Percentiles rank a stretch among this genome's conserved stretches.
These are phyloP conservation scores for Microtus montanus DNA, from an alignment of 2,113 vertebrate genomes.

Conservation along the genomic window DNA sequence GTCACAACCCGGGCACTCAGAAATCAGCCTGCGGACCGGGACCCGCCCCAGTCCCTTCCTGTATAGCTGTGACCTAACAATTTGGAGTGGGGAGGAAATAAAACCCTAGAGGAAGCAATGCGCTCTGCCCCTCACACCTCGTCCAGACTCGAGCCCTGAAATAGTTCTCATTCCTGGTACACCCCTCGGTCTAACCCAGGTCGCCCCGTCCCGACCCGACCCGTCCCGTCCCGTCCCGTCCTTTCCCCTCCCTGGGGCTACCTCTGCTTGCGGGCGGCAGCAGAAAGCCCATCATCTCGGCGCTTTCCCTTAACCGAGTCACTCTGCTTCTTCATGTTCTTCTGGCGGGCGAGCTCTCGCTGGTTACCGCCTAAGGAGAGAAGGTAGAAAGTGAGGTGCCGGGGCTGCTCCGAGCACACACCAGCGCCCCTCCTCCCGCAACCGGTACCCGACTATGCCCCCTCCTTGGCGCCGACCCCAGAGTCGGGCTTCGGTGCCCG, in stretches of 20 bases:
- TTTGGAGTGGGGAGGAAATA: constrained; percentile 51
- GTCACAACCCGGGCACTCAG: constrained; percentile 61
- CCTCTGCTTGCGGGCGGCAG: constrained; percentile 93
- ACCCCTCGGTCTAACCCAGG: constrained; percentile 47
- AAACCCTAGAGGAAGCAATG: constrained; percentile 66
- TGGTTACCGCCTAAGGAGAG: constrained; percentile 91
- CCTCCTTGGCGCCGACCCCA: neutral
- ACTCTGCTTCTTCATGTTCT: constrained; percentile 91
- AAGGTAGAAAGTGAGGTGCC: constrained; percentile 36
- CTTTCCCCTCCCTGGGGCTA: constrained; percentile 79
- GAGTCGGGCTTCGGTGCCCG: no score
- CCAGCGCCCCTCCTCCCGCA: constrained; percentile 25
- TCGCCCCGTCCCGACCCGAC: neutral
- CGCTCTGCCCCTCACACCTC: constrained; percentile 50
- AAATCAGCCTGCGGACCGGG: constrained; percentile 46
- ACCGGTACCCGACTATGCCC: neutral
- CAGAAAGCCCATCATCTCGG: constrained; percentile 91
- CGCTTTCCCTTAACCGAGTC: constrained; percentile 90
- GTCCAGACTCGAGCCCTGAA: constrained; percentile 47
- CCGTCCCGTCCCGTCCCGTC: neutral
- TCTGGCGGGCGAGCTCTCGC: constrained; percentile 93
- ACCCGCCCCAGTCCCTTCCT: constrained; percentile 62
- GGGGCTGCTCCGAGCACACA: constrained; percentile 55
- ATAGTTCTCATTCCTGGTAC: constrained; percentile 31
- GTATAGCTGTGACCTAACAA: constrained; percentile 52